Evolutionary conservation across 1,140 invertebrate genomes (phyloP).

Genomic region (Triops longicaudatus): DNA sequence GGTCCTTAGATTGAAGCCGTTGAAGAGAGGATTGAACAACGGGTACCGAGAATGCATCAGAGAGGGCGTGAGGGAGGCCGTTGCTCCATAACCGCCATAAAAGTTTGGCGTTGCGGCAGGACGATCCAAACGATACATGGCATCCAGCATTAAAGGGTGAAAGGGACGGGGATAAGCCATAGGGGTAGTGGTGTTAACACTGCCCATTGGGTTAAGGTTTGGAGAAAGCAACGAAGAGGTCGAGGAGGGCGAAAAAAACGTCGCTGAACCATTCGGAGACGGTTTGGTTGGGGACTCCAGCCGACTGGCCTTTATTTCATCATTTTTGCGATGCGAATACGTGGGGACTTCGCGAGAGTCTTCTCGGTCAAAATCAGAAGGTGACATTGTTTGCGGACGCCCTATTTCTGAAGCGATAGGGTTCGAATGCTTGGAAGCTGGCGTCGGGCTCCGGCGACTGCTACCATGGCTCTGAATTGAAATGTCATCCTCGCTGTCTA

Average conservation of each 20-base stretch:
- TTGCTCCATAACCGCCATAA: not conserved
- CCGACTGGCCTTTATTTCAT: not conserved
- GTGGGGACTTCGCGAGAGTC: not conserved
- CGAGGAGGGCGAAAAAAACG: slow-evolving; percentile 22
- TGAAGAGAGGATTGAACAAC: not conserved
- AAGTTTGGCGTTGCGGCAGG: slow-evolving; percentile 34
- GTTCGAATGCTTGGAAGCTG: slow-evolving; percentile 31
- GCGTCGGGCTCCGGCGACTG: slow-evolving; percentile 21
- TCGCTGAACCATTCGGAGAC: slow-evolving; percentile 22
- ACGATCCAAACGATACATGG: slow-evolving; percentile 52
- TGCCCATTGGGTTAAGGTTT: slow-evolving; percentile 54
- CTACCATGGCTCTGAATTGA: not conserved
- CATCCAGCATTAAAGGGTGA: slow-evolving; percentile 64
- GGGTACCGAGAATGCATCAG: not conserved
- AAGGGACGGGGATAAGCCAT: slow-evolving; percentile 68
- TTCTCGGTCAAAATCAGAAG: not conserved
- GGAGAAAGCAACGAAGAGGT: slow-evolving; percentile 60
- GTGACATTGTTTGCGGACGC: not conserved
- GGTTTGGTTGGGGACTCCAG: slow-evolving; percentile 32
- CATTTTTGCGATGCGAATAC: not conserved
- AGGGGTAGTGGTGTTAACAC: slow-evolving; percentile 35
- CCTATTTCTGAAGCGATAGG: not conserved
- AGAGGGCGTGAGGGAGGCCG: not conserved
- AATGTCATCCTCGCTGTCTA: slow-evolving; percentile 25
- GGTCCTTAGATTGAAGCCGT: not conserved